Evolutionary conservation across 1,140 invertebrate species (phyloP).

Genomic region (Drosophila lowei): DNA sequence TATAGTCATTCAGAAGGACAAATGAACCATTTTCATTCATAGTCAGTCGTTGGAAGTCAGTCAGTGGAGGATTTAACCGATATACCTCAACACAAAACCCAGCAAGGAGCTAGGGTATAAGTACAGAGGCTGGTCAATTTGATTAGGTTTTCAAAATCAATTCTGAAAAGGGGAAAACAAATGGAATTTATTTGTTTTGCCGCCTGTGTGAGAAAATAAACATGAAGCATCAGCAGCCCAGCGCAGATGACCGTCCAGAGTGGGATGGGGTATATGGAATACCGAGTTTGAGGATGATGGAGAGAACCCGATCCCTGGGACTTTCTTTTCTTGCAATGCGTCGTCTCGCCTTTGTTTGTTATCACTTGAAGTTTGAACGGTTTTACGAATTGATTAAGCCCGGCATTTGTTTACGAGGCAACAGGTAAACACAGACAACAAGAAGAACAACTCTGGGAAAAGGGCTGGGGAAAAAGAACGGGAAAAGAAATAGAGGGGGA

Average conservation of each 20-base stretch:
- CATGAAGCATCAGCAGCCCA: constrained; percentile 38
- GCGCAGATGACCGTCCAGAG: constrained; percentile 10
- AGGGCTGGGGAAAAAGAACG: constrained; percentile 1
- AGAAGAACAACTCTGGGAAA: constrained; percentile 9
- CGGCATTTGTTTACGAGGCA: constrained; percentile 72
- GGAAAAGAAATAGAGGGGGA: not conserved
- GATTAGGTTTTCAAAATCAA: constrained; percentile 79
- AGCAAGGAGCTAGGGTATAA: constrained; percentile 28
- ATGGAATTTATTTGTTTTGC: constrained; percentile 65
- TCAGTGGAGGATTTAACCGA: not conserved
- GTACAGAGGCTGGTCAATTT: constrained; percentile 51
- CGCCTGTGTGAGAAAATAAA: constrained; percentile 76
- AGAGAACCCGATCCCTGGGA: constrained; percentile 14
- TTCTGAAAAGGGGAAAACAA: constrained; percentile 36
- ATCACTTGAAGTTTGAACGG: constrained; percentile 70
- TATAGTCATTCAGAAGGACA: no score
- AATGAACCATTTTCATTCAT: no score
- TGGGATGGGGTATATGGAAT: constrained; percentile 1
- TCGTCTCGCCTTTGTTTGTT: constrained; percentile 78
- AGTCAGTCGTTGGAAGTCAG: no score
- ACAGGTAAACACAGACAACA: constrained; percentile 65
- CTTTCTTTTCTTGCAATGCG: constrained; percentile 60
- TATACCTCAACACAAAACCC: constrained; percentile 7
- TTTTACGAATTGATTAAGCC: constrained; percentile 75
- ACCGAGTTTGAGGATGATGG: not conserved